A percentile compares a stretch with the other conserved stretches of the same genome.
Evolutionary conservation across 2,113 vertebrate genomes (phyloP).

Genomic region (Micromys minutus): DNA sequence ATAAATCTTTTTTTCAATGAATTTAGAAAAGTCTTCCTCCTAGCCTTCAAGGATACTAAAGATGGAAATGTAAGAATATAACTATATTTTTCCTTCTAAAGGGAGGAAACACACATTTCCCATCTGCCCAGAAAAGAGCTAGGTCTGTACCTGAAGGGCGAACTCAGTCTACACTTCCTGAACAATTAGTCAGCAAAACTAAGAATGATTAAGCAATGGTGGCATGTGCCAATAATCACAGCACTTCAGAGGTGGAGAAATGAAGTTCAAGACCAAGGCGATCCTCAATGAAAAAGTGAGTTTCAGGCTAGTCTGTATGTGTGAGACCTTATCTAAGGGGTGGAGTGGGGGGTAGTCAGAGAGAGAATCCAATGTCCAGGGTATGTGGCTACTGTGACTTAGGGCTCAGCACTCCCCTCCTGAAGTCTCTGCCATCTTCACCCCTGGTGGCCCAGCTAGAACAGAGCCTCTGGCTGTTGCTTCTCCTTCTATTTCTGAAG

Average conservation of each 20-base stretch:
- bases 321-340: neutral
- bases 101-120: neutral
- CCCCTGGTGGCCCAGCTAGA: neutral
- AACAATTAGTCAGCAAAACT: neutral
- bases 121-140: neutral
- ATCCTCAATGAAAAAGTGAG: neutral
- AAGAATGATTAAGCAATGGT: neutral
- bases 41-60: neutral
- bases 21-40: neutral
- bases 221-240: neutral
- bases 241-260: neutral
- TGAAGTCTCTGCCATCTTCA: neutral
- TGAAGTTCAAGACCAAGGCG: neutral
- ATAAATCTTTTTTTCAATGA: neutral
- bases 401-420: neutral
- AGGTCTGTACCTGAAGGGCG: neutral
- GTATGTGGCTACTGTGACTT: neutral
- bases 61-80: neutral
- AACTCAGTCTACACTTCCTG: neutral
- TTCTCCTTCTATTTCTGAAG: neutral
- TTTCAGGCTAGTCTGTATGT: neutral
- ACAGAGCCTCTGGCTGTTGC: too few species aligned
- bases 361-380: neutral
- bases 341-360: neutral
- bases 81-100: slow-evolving; percentile 26